Conservation (phyloP, 1,140 invertebrate species). For the Halictus rubicundus region DNA sequence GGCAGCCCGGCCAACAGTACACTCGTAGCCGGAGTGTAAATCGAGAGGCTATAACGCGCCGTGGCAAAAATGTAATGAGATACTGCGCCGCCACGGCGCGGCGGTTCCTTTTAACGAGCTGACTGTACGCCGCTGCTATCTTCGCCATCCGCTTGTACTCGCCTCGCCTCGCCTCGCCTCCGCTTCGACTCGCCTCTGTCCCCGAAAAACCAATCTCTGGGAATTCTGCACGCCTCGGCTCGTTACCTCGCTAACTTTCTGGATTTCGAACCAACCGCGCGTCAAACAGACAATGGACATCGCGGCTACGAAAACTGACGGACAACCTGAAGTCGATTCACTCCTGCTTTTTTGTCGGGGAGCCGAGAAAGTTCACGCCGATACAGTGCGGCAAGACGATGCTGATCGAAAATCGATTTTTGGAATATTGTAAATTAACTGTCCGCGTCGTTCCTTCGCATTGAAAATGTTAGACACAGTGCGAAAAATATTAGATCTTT, state of each 20-base stretch:
- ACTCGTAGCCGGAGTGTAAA: conserved; percentile 59
- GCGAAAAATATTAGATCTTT: too few species aligned
- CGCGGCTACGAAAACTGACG: too few species aligned
- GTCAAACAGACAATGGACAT: too few species aligned
- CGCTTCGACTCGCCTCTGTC: conserved; percentile 3
- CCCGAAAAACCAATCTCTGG: conserved; percentile 46
- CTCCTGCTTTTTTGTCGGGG: too few species aligned
- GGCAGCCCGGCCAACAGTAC: conserved; percentile 22
- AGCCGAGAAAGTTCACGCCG: too few species aligned
- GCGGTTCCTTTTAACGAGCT: conserved; percentile 64
- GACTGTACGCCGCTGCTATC: conserved; percentile 10
- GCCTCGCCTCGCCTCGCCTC: background rate
- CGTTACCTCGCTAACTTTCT: background rate
- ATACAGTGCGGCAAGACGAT: too few species aligned
- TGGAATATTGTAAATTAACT: too few species aligned
- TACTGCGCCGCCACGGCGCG: conserved; percentile 62
- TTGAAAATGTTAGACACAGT: too few species aligned
- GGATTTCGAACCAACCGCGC: too few species aligned
- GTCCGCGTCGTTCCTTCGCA: too few species aligned
- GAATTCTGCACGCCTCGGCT: conserved; percentile 43
- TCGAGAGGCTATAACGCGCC: conserved; percentile 69
- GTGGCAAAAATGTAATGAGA: conserved; percentile 70
- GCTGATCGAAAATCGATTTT: too few species aligned
- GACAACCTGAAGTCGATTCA: too few species aligned
- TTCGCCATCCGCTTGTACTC: conserved; percentile 8